Evolutionary conservation across 2,888 invertebrate species (phyloP).

Genomic region (Masnerella sp.): DNA sequence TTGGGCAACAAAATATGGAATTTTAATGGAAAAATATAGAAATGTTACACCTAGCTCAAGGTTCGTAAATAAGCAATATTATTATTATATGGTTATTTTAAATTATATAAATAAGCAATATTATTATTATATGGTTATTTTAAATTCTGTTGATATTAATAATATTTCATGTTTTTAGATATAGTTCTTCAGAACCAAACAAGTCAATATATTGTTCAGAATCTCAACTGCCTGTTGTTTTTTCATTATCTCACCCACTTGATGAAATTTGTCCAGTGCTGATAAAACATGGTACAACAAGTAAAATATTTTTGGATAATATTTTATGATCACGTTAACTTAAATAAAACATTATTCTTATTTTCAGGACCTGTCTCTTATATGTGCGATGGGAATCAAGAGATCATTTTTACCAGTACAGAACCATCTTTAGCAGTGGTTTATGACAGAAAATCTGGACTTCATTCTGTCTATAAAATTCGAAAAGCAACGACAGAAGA

Average conservation of each 20-base stretch:
- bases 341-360: too few relatives aligned
- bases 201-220: constrained; percentile 67
- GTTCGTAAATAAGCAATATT: too few relatives aligned
- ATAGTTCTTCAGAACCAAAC: constrained; percentile 69
- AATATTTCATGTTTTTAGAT: constrained; percentile 60
- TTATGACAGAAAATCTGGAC: constrained; percentile 86
- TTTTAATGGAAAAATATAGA: constrained; percentile 86
- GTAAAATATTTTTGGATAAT: too few relatives aligned
- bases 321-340: too few relatives aligned
- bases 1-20: constrained; percentile 91
- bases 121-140: constrained; percentile 13
- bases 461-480: constrained; percentile 90
- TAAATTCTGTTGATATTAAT: constrained; percentile 5
- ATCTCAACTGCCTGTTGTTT: constrained; percentile 84
- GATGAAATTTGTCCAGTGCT: constrained; percentile 94
- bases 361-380: constrained; percentile 75
- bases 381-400: constrained; percentile 79
- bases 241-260: constrained; percentile 92
- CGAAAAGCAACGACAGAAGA: constrained; percentile 88
- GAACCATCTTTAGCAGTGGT: constrained; percentile 89
- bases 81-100: not conserved
- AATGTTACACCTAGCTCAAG: constrained; percentile 64
- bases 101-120: too few relatives aligned
- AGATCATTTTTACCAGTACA: constrained; percentile 87
- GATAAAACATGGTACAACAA: constrained; percentile 81